A percentile compares a stretch with the other conserved stretches of the same genome.
Evolutionary conservation across 2,888 invertebrate genomes (phyloP).

Genomic region (Polydrusus tereticollis): DNA sequence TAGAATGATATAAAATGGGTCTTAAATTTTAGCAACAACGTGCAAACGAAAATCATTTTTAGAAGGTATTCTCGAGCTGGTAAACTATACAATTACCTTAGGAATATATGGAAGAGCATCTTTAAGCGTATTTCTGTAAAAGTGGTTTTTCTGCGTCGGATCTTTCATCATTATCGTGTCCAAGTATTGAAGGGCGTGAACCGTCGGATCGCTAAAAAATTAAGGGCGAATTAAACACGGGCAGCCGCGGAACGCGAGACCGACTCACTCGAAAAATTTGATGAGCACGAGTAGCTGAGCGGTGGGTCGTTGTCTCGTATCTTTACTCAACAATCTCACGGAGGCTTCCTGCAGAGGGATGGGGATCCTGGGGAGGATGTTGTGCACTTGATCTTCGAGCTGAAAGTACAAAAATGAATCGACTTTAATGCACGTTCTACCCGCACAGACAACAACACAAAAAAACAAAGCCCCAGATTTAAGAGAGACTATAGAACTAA

Average conservation of each 20-base stretch:
- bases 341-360: constrained; percentile 89
- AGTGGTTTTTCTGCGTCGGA: constrained; percentile 87
- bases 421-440: no score
- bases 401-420: constrained; percentile 64
- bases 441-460: neutral
- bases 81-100: no score
- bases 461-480: neutral
- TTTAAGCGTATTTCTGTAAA: constrained; percentile 88
- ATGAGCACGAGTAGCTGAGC: constrained; percentile 92
- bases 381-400: constrained; percentile 86
- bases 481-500: constrained; percentile 1
- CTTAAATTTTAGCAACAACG: no score
- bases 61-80: no score
- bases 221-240: no score
- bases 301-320: constrained; percentile 89
- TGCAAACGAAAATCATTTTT: no score
- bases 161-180: constrained; percentile 95
- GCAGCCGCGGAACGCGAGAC: neutral
- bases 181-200: constrained; percentile 92
- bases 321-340: constrained; percentile 84
- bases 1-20: no score
- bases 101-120: constrained; percentile 91
- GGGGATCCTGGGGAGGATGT: constrained; percentile 84
- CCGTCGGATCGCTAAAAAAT: constrained; percentile 82
- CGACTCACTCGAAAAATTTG: constrained; percentile 87